Base-by-base conservation (phyloP, 2,888 invertebrate species). In the Pyrrhosoma nymphula region DNA sequence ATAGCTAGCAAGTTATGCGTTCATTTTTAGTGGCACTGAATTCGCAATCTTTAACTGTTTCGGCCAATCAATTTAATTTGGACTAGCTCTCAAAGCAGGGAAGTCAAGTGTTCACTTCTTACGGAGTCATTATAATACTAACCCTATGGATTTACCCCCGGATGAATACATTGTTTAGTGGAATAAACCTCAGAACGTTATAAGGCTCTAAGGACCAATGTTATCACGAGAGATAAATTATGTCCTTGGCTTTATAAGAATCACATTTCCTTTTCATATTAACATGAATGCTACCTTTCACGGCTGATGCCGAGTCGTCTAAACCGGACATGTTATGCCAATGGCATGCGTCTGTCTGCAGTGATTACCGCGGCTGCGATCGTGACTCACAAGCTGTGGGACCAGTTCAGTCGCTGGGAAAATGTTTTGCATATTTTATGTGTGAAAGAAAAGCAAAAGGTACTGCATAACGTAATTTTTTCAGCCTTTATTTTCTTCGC, bases 131-230 rank as follows among this genome's bases (percentile, higher is more conserved):
- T n/a, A 69, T 0, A n/a, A 4, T n/a, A n/a, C 8, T 12, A 26
- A 6, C 26, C 26, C n/a, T n/a, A 0, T 69, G 69, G n/a, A 69
- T 69, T 26, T 69, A n/a, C 69, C n/a, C 69, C 20, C 0, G n/a
- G 26, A 69, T 8, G 69, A 14, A 69, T 1, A 6, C 69, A 69
- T n/a, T 69, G 12, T n/a, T 12, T 4, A 23, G 69, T 14, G 69
- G n/a, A 69, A n/a, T 69, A 14, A n/a, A n/a, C n/a, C 69, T 69
- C 69, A 26, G 20, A 69, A 26, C 69, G n/a, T 26, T 69, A 69
- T 69, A 69, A 69, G 69, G 69, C 69, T n/a, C n/a, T n/a, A 69
- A 69, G 69, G 69, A 69, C 69, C n/a, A 69, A 69, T 69, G 26
- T 69, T 69, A 69, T 69, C 69, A 69, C n/a, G 69, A 26, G 20